Evolutionary conservation across 2,797 vertebrate genomes (phyloP), one percentile per base, ranked within the genome.

Genomic region (Scomberomorus guttatus): DNA sequence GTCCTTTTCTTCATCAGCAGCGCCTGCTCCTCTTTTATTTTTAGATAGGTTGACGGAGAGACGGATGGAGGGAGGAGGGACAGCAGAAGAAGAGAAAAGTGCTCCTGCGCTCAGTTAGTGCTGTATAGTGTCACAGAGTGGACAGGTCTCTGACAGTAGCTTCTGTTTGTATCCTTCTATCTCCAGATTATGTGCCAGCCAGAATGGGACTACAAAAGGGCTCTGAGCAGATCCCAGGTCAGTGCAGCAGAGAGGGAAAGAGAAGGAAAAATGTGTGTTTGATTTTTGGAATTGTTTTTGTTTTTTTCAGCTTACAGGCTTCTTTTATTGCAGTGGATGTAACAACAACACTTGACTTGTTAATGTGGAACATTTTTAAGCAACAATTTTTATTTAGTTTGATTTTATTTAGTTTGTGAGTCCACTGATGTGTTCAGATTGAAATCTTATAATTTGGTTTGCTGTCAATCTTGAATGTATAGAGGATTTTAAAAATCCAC

Each of bases 141-240:
- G 56, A 82, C 61, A 37, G 50, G 54, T 72, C 55, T 82, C 73
- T 91, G 57, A 87, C 71, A 29, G 64, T 12, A 52, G 67, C 34
- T 75, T 85, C 61, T 90, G 61, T 90, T 79, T 80, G 6, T 83
- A 44, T 82, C 77, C 81, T 83, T 92, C 85, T 87, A 51, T 91
- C 88, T 85, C 71, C 93, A 97, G 96, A 95, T 96, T 77, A 94
- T 96, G 94, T 94, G 95, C 3, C 95, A 97, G 85, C 93, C 94
- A 84, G 96, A 97, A 92, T 98, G 96, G 96, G 96, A 97, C 82
- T 96, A 97, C 91, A 97, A 95, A 81, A 93, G 96, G 86, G 94
- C 94, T 50, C 88, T 94, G 82, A 93, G 96, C 85, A 96, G 96
- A 90, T 97, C 96, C 59, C 96, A 97, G 96, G 97, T 97, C 77